A percentile compares a stretch with the other conserved stretches of the same genome.
These are phyloP conservation scores for Amphimallon solstitiale DNA, from an alignment of 2,888 invertebrate species.

Conservation along the genomic window DNA sequence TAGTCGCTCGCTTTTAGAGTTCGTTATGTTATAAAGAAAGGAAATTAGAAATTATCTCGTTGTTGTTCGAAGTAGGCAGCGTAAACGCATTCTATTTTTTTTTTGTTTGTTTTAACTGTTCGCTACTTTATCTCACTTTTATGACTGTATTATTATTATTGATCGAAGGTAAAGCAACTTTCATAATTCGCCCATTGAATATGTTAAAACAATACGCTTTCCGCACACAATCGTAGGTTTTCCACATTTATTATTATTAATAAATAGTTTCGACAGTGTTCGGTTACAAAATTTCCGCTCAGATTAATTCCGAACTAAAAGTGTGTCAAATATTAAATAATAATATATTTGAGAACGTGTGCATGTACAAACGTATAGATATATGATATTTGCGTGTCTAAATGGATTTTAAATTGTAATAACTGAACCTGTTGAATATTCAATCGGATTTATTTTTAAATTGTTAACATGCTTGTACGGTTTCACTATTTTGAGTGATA, in stretches of 20 bases:
- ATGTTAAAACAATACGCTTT: conserved; percentile 23
- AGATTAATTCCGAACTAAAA: conserved; percentile 15
- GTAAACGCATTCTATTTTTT: conserved; percentile 24
- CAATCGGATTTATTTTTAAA: conserved; percentile 3
- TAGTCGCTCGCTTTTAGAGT: conserved; percentile 50
- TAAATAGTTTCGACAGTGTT: conserved; percentile 12
- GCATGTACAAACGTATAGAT: no score
- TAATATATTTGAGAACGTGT: neutral
- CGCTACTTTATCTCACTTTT: conserved; percentile 14
- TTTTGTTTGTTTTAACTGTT: neutral
- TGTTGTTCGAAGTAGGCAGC: conserved; percentile 32
- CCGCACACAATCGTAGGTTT: conserved; percentile 27
- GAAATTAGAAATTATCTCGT: conserved; percentile 53
- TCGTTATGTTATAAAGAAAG: conserved; percentile 48
- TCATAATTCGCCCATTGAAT: conserved; percentile 31
- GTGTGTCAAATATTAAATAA: conserved; percentile 32
- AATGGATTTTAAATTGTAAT: conserved; percentile 9
- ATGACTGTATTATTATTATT: no score
- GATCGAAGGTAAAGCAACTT: conserved; percentile 33
- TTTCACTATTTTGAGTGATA: no score
- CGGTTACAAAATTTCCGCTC: conserved; percentile 35
- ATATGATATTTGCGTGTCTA: conserved; percentile 7
- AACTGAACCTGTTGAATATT: conserved; percentile 24
- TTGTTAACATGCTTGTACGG: no score
- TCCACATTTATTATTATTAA: conserved; percentile 20